phyloP scores from a whole-genome alignment of 2,888 invertebrate species.

The Zeuzera pyrina region DNA sequence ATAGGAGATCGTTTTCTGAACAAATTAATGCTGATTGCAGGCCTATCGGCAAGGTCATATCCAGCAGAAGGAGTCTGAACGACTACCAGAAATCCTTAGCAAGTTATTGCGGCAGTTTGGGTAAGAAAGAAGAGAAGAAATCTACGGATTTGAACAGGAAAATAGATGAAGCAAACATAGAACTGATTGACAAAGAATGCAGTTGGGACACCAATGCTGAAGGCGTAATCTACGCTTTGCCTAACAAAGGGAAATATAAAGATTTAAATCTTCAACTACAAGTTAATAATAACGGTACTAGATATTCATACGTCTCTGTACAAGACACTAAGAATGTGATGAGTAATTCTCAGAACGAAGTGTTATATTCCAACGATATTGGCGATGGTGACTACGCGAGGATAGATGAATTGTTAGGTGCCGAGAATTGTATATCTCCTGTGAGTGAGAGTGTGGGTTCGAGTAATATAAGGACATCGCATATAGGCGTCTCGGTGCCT shows the following conservation, averaged over 20 bases:
- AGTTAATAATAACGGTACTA: slow-evolving; percentile 63
- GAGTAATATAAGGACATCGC: slow-evolving; percentile 55
- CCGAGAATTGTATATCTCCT: slow-evolving; percentile 61
- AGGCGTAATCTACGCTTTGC: slow-evolving; percentile 65
- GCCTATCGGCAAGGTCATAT: slow-evolving; percentile 58
- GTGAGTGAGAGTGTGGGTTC: slow-evolving; percentile 35
- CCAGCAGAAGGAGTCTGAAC: slow-evolving; percentile 59
- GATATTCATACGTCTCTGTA: slow-evolving; percentile 62
- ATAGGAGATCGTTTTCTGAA: slow-evolving; percentile 61
- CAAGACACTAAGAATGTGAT: slow-evolving; percentile 62
- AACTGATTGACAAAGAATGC: slow-evolving; percentile 71
- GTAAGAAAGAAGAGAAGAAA: slow-evolving; percentile 32
- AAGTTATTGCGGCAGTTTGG: slow-evolving; percentile 43
- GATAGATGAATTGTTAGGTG: slow-evolving; percentile 56
- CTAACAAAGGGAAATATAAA: slow-evolving; percentile 67
- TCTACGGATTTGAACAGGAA: slow-evolving; percentile 22
- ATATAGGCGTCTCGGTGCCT: slow-evolving; percentile 40
- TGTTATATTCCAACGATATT: slow-evolving; percentile 53
- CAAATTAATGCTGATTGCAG: slow-evolving; percentile 49
- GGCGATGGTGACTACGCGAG: slow-evolving; percentile 61
- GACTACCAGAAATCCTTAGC: slow-evolving; percentile 58
- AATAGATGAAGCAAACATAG: slow-evolving; percentile 55
- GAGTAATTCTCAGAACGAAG: slow-evolving; percentile 64
- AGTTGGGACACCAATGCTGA: slow-evolving; percentile 72
- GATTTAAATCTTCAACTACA: slow-evolving; percentile 62